Evolutionary conservation across 2,888 invertebrate genomes (phyloP).

Genomic region (Thereva nobilitata): DNA sequence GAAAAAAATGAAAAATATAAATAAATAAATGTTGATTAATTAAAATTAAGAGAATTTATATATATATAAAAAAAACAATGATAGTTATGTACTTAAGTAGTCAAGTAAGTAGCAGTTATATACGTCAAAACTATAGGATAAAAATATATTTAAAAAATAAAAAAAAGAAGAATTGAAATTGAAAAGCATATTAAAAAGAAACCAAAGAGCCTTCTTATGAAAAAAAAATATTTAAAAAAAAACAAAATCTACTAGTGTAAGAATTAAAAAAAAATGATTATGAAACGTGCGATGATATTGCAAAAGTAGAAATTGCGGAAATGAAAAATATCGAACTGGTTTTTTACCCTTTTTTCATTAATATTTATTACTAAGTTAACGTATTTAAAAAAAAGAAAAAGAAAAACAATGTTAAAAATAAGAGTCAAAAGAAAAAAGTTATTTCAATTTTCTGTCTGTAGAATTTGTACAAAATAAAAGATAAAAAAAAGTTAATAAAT

Average conservation of each 20-base stretch:
- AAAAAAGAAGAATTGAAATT: not conserved
- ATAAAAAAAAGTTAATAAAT: conserved; percentile 13
- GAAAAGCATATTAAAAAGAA: conserved; percentile 6
- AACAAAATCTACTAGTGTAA: no score
- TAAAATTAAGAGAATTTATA: no score
- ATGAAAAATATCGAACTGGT: no score
- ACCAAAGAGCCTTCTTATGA: conserved; percentile 35
- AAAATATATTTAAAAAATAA: conserved; percentile 4
- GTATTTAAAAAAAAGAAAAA: conserved; percentile 9
- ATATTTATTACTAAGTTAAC: not conserved
- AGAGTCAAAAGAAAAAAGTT: conserved; percentile 8
- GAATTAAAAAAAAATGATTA: no score
- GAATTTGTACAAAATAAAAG: conserved; percentile 30
- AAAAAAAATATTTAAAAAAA: conserved; percentile 4
- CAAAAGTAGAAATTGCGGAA: no score
- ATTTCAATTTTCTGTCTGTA: conserved; percentile 29
- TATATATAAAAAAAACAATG: no score
- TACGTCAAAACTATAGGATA: conserved; percentile 7
- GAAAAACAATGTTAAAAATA: conserved; percentile 28
- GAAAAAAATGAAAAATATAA: no score
- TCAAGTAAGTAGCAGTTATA: no score
- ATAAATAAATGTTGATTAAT: no score
- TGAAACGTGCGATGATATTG: no score
- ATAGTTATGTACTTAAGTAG: no score
- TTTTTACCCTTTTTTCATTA: no score